Percentiles rank a stretch among this genome's conserved stretches.
These are phyloP conservation scores for Deroplatys truncata DNA, from an alignment of 2,888 invertebrate genomes.

Conservation along the genomic window DNA sequence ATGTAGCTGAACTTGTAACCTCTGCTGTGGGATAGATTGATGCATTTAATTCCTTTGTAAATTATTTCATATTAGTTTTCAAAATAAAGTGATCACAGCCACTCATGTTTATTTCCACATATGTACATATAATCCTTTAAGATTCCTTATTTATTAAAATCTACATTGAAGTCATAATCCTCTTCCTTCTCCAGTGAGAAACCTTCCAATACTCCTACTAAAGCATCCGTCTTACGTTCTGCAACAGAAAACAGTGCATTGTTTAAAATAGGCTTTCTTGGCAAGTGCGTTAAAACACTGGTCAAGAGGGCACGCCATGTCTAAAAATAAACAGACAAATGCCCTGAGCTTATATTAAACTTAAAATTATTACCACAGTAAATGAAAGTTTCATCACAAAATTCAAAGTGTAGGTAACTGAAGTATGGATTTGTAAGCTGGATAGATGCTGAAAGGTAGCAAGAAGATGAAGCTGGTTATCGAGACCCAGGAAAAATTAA, in stretches of 20 bases:
- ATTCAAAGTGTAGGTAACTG: no score
- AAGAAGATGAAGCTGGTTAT: no score
- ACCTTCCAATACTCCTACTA: constrained; percentile 62
- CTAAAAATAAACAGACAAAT: no score
- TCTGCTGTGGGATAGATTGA: constrained; percentile 71
- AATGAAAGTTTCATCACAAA: no score
- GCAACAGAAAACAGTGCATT: constrained; percentile 31
- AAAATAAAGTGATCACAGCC: neutral
- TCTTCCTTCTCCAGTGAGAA: constrained; percentile 49
- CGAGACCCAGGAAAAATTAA: no score
- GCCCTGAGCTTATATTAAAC: no score
- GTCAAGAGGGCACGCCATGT: no score
- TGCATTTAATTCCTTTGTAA: neutral
- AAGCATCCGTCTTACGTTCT: constrained; percentile 60
- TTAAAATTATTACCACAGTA: no score
- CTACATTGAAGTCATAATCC: constrained; percentile 60
- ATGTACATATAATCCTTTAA: neutral
- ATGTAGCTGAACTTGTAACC: constrained; percentile 81
- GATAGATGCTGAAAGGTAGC: no score
- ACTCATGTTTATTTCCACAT: neutral
- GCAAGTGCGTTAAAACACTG: no score
- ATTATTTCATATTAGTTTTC: neutral
- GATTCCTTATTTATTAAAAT: constrained; percentile 39
- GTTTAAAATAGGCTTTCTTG: no score
- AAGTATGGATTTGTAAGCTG: no score